These are phyloP conservation scores for Oophaga pumilio DNA, from an alignment of 2,113 vertebrate species.

Conservation along the genomic window DNA sequence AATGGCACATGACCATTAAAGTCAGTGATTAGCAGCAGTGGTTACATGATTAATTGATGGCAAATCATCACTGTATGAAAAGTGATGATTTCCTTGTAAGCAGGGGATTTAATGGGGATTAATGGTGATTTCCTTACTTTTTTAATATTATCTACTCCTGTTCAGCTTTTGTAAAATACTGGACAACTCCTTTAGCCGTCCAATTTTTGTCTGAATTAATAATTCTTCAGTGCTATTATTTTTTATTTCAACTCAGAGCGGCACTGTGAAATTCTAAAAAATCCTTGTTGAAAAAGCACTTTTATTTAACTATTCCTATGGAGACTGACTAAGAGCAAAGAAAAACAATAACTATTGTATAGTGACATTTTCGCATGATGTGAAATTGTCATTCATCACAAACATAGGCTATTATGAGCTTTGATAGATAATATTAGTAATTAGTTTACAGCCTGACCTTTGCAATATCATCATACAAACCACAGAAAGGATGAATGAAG, in stretches of 20 bases:
- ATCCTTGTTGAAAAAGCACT: neutral
- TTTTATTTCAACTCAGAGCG: neutral
- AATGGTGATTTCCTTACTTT: no score
- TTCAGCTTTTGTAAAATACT: neutral
- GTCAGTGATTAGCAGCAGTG: no score
- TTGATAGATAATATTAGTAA: slow-evolving; percentile 48
- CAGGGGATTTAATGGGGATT: no score
- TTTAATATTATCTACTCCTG: no score
- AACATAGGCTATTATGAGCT: slow-evolving; percentile 18
- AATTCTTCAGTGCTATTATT: neutral
- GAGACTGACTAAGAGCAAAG: neutral
- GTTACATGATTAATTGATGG: no score
- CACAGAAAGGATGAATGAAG: slow-evolving; percentile 18
- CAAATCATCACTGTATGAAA: no score
- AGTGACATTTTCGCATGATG: slow-evolving; percentile 37
- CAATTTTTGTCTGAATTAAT: neutral
- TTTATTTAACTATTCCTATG: neutral
- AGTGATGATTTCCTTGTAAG: no score
- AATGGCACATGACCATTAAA: no score
- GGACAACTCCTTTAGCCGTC: no score
- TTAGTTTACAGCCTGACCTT: slow-evolving; percentile 38
- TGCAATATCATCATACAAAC: slow-evolving; percentile 32
- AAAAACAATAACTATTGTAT: slow-evolving; percentile 29
- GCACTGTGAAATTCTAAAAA: neutral
- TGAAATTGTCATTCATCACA: slow-evolving; percentile 36